Evolutionary conservation across 2,797 vertebrate genomes (phyloP), one percentile per base, ranked within the genome.

Genomic region (Trichosurus vulpecula): DNA sequence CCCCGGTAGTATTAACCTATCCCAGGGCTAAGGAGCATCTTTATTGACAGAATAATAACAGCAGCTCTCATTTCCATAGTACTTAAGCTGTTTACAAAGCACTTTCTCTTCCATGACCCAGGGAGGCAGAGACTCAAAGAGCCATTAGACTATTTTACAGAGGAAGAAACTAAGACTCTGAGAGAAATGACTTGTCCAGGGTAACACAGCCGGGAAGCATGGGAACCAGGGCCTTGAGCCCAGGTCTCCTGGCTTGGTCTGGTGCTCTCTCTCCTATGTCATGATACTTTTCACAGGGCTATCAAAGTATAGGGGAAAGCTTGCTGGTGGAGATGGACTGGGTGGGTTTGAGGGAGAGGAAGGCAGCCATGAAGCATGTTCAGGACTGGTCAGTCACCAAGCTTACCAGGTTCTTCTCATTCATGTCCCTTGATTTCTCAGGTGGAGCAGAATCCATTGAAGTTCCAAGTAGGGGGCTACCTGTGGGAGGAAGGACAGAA

Each of bases 151-250:
- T 53, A 53, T 92, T 96, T 94, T 89, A 53, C 93, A 91, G 93
- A 93, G 95, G 93, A 95, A n/a, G 96, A 96, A 98, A 94, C 92
- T 94, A 74, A 95, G n/a, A 92, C 54, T 11, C 53, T 66, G 90
- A 94, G 30, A 94, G 94, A 96, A 96, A 96, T 57, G 41, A 90
- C 93, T 97, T 97, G 93, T 91, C 52, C 91, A 97, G 96, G 87
- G 51, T 54, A 90, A 96, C 97, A 96, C 91, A 92, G 95, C 55
- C 90, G 0, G 2, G 91, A 95, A 91, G 53, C 90, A 90, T 93
- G 95, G 90, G 56, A 58, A 52, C 74, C 51, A 95, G 92, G 66
- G 61, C 61, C 91, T 96, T 53, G 56, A 94, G 14, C 53, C 54
- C 54, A 66, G n/a, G 35, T 53, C 6, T 29, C n/a, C 2, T 51